phyloP scores from a whole-genome alignment of 2,113 vertebrate species.

The Zosterops hypoxanthus region DNA sequence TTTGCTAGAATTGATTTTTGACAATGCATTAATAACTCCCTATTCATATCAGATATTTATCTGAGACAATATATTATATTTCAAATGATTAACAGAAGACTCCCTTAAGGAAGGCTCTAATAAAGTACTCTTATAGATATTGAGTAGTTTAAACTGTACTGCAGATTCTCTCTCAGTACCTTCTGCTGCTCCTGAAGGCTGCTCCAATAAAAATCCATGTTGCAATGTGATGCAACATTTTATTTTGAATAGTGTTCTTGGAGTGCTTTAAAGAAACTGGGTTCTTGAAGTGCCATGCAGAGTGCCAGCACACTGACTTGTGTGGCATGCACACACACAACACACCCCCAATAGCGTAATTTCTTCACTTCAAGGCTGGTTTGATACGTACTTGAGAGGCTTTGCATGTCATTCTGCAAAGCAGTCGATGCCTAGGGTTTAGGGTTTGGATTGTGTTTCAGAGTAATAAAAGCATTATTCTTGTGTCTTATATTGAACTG shows the following conservation, averaged over 20 bases:
- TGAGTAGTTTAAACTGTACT: not conserved
- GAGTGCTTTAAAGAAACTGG: not conserved
- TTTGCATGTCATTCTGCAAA: not conserved
- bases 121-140: not conserved
- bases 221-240: not conserved
- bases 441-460: not conserved
- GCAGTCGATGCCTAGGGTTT: not conserved
- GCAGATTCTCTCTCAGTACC: not conserved
- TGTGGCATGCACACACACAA: not conserved
- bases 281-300: not conserved
- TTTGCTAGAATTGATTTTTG: slow-evolving; percentile 6
- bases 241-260: not conserved
- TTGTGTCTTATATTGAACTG: not conserved
- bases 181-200: not conserved
- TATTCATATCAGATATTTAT: not conserved
- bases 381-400: not conserved
- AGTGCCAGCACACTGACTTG: not conserved
- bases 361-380: not conserved
- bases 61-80: not conserved
- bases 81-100: not conserved
- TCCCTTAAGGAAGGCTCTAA: not conserved
- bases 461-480: not conserved
- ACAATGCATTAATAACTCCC: not conserved
- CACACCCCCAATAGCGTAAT: rapidly evolving
- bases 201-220: not conserved